Evolutionary conservation across 1,140 invertebrate species (phyloP).

Genomic region (Triops longicaudatus): DNA sequence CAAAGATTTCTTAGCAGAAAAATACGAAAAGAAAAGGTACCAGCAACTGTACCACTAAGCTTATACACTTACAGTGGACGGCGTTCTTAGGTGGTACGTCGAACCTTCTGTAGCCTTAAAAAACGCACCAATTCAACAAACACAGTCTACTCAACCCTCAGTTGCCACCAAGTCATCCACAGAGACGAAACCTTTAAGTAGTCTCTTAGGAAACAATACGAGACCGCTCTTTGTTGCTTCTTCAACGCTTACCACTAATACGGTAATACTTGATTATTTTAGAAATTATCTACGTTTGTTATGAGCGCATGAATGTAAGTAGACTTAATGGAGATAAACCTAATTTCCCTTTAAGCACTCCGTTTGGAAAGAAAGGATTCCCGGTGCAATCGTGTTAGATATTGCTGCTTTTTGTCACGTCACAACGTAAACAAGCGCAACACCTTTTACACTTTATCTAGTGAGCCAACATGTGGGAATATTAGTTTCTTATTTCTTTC

Average conservation of each 20-base stretch:
- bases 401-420: too few relatives aligned
- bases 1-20: slow-evolving; percentile 83
- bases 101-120: slow-evolving; percentile 50
- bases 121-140: slow-evolving; percentile 35
- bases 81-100: slow-evolving; percentile 49
- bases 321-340: too few relatives aligned
- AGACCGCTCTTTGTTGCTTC: slow-evolving; percentile 31
- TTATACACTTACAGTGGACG: slow-evolving; percentile 6
- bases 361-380: too few relatives aligned
- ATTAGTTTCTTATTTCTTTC: too few relatives aligned
- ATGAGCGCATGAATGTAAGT: too few relatives aligned
- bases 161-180: slow-evolving; percentile 33
- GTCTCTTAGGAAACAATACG: slow-evolving; percentile 30
- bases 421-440: too few relatives aligned
- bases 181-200: slow-evolving; percentile 13
- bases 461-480: too few relatives aligned
- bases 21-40: slow-evolving; percentile 82
- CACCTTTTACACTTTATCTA: too few relatives aligned
- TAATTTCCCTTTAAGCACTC: too few relatives aligned
- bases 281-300: too few relatives aligned
- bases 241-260: slow-evolving; percentile 17
- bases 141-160: slow-evolving; percentile 32
- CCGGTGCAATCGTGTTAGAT: too few relatives aligned
- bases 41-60: not conserved
- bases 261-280: not conserved